Evolutionary conservation across 2,797 vertebrate genomes (phyloP).

Genomic region (Fundulus diaphanus): DNA sequence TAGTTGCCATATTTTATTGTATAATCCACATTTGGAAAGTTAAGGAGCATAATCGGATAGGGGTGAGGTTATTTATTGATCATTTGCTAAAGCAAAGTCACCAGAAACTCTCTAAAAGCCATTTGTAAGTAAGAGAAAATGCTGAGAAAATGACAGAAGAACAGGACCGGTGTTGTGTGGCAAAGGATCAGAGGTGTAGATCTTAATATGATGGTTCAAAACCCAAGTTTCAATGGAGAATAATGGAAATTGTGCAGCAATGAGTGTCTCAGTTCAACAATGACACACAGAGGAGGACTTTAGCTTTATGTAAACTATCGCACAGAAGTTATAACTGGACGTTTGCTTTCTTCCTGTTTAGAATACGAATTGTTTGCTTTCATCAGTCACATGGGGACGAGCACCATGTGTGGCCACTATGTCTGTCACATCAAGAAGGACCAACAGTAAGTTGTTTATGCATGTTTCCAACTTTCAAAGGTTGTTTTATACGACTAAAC

Average conservation of each 20-base stretch:
- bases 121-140: background rate
- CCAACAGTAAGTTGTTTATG: slow-evolving; percentile 86
- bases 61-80: background rate
- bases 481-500: background rate
- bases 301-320: too few species aligned
- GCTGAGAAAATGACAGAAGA: background rate
- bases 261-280: background rate
- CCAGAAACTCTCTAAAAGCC: background rate
- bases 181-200: background rate
- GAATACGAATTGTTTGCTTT: slow-evolving; percentile 98
- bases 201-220: background rate
- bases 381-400: slow-evolving; percentile 99
- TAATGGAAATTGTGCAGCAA: background rate
- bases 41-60: background rate
- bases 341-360: slow-evolving; percentile 57
- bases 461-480: background rate
- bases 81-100: background rate
- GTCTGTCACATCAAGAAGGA: slow-evolving; percentile 99
- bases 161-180: background rate
- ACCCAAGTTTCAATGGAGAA: background rate
- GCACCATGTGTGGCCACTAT: slow-evolving; percentile 98
- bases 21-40: background rate
- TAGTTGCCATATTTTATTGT: too few species aligned
- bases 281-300: background rate
- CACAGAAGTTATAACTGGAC: background rate